Conservation (phyloP, 2,113 vertebrate genomes). For the Sebastes schlegelii region DNA sequence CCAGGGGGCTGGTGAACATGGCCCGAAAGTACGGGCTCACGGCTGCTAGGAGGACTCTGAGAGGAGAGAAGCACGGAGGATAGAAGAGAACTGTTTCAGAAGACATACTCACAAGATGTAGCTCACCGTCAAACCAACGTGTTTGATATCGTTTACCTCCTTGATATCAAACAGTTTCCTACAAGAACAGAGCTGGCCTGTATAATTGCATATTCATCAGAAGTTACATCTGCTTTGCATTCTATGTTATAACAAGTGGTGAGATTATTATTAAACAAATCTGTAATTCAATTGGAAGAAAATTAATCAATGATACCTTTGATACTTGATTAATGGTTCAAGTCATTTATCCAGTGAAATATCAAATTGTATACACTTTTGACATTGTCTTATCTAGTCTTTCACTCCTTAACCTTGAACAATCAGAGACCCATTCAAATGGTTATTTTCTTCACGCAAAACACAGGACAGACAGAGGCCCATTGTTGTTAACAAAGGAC, state of each 20-base stretch:
- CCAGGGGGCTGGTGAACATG: constrained; percentile 88
- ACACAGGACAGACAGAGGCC: no score
- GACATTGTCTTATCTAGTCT: no score
- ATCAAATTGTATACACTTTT: no score
- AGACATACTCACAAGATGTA: not conserved
- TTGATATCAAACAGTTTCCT: not conserved
- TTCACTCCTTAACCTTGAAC: no score
- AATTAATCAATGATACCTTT: no score
- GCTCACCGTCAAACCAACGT: not conserved
- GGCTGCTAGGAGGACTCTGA: constrained; percentile 85
- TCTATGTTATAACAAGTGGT: not conserved
- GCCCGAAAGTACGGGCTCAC: constrained; percentile 88
- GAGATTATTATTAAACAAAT: no score
- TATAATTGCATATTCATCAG: not conserved
- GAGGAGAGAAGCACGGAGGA: not conserved
- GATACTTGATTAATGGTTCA: no score
- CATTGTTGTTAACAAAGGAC: no score
- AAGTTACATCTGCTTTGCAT: not conserved
- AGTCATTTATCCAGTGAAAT: no score
- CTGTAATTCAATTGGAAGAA: no score
- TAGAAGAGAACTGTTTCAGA: not conserved
- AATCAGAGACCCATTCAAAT: no score
- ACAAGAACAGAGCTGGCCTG: not conserved
- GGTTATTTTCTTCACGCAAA: no score
- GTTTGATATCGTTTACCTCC: not conserved